These are phyloP conservation scores for Girardia tigrina DNA, from an alignment of 2,888 invertebrate genomes.

Conservation along the genomic window DNA sequence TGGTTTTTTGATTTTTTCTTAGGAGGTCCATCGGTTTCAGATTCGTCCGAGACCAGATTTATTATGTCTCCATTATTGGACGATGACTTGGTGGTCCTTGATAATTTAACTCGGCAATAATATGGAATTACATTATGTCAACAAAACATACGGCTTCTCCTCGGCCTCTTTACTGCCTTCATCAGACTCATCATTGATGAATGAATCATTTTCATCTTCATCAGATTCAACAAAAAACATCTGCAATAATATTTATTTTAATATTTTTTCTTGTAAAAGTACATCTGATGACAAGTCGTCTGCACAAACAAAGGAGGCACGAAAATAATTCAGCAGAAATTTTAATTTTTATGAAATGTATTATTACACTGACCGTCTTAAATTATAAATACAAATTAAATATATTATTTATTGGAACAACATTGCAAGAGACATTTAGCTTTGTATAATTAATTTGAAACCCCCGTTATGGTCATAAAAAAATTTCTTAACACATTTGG, in stretches of 20 bases:
- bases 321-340: too few species aligned
- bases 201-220: slow-evolving; percentile 40
- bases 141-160: not conserved
- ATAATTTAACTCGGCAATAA: not conserved
- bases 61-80: not conserved
- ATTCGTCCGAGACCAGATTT: not conserved
- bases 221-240: not conserved
- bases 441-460: too few species aligned
- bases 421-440: too few species aligned
- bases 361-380: not conserved
- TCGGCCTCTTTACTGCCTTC: not conserved
- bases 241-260: slow-evolving; percentile 35
- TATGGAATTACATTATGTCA: not conserved
- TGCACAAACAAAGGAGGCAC: not conserved
- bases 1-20: not conserved
- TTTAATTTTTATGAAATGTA: too few species aligned
- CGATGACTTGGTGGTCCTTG: not conserved
- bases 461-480: too few species aligned
- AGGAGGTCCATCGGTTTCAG: not conserved
- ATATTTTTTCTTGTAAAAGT: not conserved
- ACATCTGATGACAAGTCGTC: too few species aligned
- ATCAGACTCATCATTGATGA: slow-evolving; percentile 36
- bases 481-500: too few species aligned
- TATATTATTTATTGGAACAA: too few species aligned
- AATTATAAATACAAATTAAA: not conserved